Base-by-base conservation (phyloP, 2,888 invertebrate genomes). In the Synergus laeviventris region DNA sequence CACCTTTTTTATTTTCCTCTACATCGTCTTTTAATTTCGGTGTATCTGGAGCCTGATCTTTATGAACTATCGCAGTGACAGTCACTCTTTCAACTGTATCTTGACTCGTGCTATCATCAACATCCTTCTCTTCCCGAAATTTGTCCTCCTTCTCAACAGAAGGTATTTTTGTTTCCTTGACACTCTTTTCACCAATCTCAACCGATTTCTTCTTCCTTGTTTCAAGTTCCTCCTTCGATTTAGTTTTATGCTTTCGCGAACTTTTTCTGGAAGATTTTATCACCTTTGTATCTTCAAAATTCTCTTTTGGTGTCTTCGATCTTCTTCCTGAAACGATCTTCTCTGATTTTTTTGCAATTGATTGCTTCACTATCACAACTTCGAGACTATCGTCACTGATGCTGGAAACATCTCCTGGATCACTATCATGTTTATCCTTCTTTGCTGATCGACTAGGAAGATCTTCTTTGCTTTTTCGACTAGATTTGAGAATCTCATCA, bases 351-450 rank as follows among this genome's bases (percentile, higher is more conserved):
- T 86, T 88, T 74, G 90, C 89, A 38, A 90, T 64, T 0, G 87
- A 88, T 78, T 84, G 86, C 75, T 84, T 86, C 36, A 89, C 88
- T 24, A 91, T 86, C 14, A 91, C 87, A 39, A 90, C 87, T 80
- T 91, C 87, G 81, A 87, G 86, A 89, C 92, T 86, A 84, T 90
- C 87, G 64, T 89, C 89, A 81, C 91, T 89, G 56, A 87, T 84
- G 82, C 84, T 86, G 0, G 76, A 24, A 11, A 74, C 75, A 75
- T 81, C 73, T 78, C 78, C 49, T 78, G 78, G 74, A 18, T 42
- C 62, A 18, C 75, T 56, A 31, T 74, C 36, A 38, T 79, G 74
- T 12, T 75, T 73, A 64, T 78, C 73, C n/a, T 81, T 74, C 39
- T 92, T 91, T 45, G 12, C 60, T 39, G 45, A 76, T 9, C 62